Evolutionary conservation across 1,140 invertebrate species (phyloP).

Genomic region (Zaprionus africanus): DNA sequence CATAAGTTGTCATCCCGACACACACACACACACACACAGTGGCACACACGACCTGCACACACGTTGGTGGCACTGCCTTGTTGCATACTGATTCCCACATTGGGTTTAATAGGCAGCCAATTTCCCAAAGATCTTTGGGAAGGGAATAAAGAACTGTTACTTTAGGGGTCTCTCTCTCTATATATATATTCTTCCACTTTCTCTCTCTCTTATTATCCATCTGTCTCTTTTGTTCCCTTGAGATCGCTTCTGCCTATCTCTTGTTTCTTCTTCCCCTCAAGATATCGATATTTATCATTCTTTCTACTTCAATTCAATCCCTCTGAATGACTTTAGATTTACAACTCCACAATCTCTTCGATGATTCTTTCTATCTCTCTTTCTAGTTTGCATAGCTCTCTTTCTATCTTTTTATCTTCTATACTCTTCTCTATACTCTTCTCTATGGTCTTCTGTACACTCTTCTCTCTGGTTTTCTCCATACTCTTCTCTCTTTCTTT

Average conservation of each 20-base stretch:
- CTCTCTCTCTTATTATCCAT: neutral
- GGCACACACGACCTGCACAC: neutral
- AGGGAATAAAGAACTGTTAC: neutral
- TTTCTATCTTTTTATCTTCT: neutral
- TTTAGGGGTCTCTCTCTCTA: accelerated
- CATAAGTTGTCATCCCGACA: constrained; percentile 18
- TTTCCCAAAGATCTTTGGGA: neutral
- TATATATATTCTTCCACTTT: too few relatives aligned
- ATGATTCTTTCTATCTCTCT: too few relatives aligned
- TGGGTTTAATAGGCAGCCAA: neutral
- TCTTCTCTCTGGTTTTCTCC: neutral
- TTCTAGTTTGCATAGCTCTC: neutral
- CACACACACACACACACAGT: neutral
- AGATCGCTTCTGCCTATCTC: too few relatives aligned
- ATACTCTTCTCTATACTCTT: neutral
- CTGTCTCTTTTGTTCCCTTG: too few relatives aligned
- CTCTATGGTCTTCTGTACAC: neutral
- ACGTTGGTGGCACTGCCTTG: neutral
- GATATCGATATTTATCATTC: too few relatives aligned
- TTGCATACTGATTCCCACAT: neutral
- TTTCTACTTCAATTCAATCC: too few relatives aligned
- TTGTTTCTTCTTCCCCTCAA: too few relatives aligned
- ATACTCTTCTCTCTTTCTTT: neutral
- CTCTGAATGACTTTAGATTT: too few relatives aligned
- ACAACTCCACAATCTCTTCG: too few relatives aligned